Percentiles rank a stretch among this genome's conserved stretches.
phyloP scores from a whole-genome alignment of 1,140 invertebrate species.

The Sarcophaga peregrina region DNA sequence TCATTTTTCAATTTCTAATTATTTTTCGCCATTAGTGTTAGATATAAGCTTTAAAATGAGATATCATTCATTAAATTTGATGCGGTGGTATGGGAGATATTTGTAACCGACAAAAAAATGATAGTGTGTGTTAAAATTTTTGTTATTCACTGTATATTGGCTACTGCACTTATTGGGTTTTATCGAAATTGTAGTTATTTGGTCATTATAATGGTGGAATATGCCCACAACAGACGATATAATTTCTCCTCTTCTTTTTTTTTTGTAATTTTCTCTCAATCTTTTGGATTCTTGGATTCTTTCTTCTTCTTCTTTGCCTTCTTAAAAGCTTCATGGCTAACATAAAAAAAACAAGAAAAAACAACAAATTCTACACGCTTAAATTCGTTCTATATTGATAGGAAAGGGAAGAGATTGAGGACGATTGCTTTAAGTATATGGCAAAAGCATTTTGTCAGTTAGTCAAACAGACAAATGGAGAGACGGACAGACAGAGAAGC shows the following conservation, averaged over 20 bases:
- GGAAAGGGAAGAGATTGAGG: no score
- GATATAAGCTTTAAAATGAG: no score
- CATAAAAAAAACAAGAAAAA: no score
- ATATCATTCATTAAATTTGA: no score
- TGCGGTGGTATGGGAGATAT: no score
- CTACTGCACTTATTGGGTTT: constrained; percentile 4
- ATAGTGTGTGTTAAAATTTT: no score
- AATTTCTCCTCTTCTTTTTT: neutral
- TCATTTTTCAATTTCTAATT: no score
- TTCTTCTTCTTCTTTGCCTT: constrained; percentile 28
- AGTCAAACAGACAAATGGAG: neutral
- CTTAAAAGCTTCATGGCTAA: neutral
- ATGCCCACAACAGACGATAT: constrained; percentile 12
- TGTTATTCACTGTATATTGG: neutral
- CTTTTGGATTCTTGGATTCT: neutral
- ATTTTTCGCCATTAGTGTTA: no score
- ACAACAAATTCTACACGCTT: neutral
- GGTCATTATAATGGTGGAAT: constrained; percentile 18
- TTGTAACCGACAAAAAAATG: no score
- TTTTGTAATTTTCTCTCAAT: neutral
- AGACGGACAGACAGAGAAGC: neutral
- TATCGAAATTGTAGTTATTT: constrained; percentile 20
- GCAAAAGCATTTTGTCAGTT: neutral
- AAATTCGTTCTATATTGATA: constrained; percentile 14
- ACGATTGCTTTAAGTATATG: no score